Evolutionary conservation across 2,113 vertebrate genomes (phyloP).

Genomic region (Anser brachyrhynchus): DNA sequence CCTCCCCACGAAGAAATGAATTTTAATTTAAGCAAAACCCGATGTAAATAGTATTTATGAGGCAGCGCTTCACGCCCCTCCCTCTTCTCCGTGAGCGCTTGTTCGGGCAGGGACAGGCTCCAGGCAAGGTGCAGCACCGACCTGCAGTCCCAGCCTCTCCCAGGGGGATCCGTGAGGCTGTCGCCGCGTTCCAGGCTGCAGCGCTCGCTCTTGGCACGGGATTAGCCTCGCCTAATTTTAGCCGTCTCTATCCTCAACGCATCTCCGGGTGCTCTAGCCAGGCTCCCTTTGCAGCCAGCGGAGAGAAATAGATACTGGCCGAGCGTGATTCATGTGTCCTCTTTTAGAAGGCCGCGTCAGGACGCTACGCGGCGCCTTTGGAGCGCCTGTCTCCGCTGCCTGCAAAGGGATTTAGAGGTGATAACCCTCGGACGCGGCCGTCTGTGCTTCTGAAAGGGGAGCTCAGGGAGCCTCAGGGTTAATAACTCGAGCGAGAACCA

Average conservation of each 20-base stretch:
- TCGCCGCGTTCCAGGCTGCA: not conserved
- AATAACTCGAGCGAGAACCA: not conserved
- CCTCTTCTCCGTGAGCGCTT: accelerated
- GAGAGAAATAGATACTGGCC: not conserved
- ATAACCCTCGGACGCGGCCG: accelerated
- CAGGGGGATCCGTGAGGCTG: not conserved
- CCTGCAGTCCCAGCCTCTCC: not conserved
- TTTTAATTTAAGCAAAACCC: not conserved
- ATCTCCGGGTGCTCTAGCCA: accelerated
- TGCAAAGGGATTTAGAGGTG: not conserved
- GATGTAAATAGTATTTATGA: slow-evolving; percentile 22
- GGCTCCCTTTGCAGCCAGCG: not conserved
- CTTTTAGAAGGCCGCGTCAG: not conserved
- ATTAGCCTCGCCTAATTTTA: not conserved
- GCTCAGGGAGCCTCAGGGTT: not conserved
- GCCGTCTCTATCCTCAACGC: not conserved
- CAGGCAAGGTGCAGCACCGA: not conserved
- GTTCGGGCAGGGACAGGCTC: not conserved
- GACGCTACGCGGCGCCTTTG: not conserved
- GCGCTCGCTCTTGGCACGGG: not conserved
- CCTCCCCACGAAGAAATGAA: not conserved
- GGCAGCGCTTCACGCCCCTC: not conserved
- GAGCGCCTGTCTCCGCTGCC: not conserved
- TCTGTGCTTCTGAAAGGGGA: not conserved
- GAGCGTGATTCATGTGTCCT: not conserved